Evolutionary conservation across 2,113 vertebrate species (phyloP).

Genomic region (Aldabrachelys gigantea): DNA sequence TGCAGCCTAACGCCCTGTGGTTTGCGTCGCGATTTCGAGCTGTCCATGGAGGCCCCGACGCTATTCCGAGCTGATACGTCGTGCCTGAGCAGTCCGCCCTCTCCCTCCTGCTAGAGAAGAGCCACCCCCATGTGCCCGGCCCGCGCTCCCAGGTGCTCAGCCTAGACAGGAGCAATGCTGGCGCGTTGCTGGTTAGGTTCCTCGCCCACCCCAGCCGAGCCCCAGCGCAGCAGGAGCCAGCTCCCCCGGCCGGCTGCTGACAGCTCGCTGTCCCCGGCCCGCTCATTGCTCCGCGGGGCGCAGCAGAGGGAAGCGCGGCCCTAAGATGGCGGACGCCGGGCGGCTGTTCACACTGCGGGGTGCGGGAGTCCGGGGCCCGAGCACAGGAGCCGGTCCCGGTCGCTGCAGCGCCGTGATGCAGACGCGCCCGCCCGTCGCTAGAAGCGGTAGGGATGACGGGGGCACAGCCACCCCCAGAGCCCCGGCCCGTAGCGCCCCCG

Average conservation of each 20-base stretch:
- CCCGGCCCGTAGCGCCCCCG: too few relatives aligned
- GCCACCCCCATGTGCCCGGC: slow-evolving; percentile 16
- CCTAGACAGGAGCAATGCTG: background rate
- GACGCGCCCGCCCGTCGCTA: too few relatives aligned
- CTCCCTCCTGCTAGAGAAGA: background rate
- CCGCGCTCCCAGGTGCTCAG: background rate
- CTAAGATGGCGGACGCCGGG: background rate
- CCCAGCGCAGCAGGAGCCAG: background rate
- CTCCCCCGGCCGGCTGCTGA: background rate
- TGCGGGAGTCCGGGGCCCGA: too few relatives aligned
- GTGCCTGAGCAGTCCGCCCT: background rate
- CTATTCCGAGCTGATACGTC: background rate
- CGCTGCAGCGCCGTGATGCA: too few relatives aligned
- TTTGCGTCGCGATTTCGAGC: background rate
- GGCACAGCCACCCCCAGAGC: too few relatives aligned
- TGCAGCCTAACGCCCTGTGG: background rate
- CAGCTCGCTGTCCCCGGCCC: background rate
- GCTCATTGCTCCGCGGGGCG: background rate
- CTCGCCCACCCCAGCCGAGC: background rate
- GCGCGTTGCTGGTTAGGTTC: background rate
- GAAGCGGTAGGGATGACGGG: too few relatives aligned
- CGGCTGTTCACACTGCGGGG: background rate
- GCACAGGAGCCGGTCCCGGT: background rate
- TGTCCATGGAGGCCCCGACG: background rate
- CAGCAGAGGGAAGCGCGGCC: background rate